Base-by-base conservation (phyloP, 1,140 invertebrate genomes). In the Campoletis sonorensis region DNA sequence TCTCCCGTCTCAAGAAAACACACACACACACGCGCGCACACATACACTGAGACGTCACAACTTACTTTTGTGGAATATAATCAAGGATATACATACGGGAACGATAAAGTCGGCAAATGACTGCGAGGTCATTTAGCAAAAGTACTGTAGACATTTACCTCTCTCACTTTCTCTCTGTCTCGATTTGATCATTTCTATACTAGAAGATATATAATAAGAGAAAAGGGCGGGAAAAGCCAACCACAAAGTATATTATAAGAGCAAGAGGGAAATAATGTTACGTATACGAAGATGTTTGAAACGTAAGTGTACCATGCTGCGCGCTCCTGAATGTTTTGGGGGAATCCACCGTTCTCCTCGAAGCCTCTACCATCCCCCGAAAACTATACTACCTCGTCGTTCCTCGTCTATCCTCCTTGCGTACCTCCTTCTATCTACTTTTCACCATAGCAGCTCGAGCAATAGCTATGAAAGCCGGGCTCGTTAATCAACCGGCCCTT, bases 81-180 rank as follows among this genome's bases (percentile, higher is more conserved):
- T 64, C 61, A 64, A 64, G 23, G 21, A 64, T 64, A 64, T 64
- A 64, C 61, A 64, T 64, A 23, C 61, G 61, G 61, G 61, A 64
- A 23, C 61, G n/a, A 64, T 64, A 64, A 64, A 64, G 61, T 64
- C 61, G 61, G 23, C 61, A 64, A 64, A 64, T 64, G 61, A 64
- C 61, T 64, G 61, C 61, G 61, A 64, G 61, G 61, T 64, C n/a
- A 64, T 64, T 64, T 64, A n/a, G 21, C 61, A 64, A 23, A 26
- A 64, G 61, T 64, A 26, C 61, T 26, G 23, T 64, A 64, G 51
- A 54, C 23, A 58, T 58, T 18, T 13, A 2, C 54, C 23, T 27
- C 61, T 27, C 23, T 15, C n/a, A 4, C 23, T 27, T 23, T 4
- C 23, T 64, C 21, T 26, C 11, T 64, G n/a, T 11, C 61, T 23